These are phyloP conservation scores for Dolichotis patagonum DNA, from an alignment of 2,113 vertebrate genomes.

Conservation along the genomic window DNA sequence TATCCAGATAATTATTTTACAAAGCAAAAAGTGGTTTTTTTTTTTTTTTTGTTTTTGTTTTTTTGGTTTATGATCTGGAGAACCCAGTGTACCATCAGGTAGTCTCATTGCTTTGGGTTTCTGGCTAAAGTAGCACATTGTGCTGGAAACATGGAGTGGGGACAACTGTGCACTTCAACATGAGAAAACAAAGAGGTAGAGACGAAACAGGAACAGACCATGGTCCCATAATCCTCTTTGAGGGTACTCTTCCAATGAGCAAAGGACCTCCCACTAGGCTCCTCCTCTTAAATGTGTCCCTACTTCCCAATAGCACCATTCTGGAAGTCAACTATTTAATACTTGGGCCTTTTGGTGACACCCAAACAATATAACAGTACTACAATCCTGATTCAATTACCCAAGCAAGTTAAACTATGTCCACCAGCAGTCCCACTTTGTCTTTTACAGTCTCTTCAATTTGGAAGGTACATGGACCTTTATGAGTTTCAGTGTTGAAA, in stretches of 20 bases:
- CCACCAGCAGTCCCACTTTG: neutral
- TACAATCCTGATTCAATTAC: neutral
- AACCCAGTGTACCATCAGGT: neutral
- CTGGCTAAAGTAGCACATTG: neutral
- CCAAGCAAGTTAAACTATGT: neutral
- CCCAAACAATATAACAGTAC: neutral
- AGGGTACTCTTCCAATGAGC: neutral
- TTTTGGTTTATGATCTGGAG: neutral
- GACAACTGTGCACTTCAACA: neutral
- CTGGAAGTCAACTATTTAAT: neutral
- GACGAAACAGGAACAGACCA: neutral
- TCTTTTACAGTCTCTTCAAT: neutral
- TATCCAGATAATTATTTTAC: neutral
- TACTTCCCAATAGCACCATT: neutral
- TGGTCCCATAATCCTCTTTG: neutral
- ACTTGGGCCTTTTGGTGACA: neutral
- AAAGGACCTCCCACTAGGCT: neutral
- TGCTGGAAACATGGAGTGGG: no score
- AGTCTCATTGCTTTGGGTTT: neutral
- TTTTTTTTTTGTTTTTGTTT: no score
- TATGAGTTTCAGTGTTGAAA: neutral
- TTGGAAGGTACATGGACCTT: neutral
- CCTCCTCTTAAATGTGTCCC: neutral
- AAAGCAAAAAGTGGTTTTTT: neutral
- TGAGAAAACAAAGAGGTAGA: neutral